These are phyloP conservation scores for Thomomys bottae DNA, from an alignment of 2,113 vertebrate species.

Conservation along the genomic window DNA sequence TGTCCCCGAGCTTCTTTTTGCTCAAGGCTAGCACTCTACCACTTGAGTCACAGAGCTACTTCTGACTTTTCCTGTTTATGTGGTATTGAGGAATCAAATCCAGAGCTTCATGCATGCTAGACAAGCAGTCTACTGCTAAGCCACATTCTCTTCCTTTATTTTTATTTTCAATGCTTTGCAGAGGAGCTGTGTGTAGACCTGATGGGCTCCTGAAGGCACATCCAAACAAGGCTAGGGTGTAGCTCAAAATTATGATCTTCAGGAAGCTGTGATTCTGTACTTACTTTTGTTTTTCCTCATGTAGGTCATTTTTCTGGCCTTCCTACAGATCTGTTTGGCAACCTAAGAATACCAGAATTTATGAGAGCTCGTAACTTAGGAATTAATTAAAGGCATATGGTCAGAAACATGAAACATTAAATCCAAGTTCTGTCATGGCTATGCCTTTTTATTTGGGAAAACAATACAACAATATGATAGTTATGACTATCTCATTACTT, in stretches of 20 bases:
- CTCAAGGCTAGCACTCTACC: no score
- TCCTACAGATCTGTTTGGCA: neutral
- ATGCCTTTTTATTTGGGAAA: conserved; percentile 76
- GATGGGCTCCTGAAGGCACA: neutral
- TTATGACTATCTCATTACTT: conserved; percentile 72
- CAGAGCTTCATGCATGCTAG: no score
- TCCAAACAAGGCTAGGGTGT: neutral
- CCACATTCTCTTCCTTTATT: no score
- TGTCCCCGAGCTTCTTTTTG: no score
- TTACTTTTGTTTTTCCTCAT: conserved; percentile 9
- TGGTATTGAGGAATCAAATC: no score
- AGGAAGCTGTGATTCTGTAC: neutral
- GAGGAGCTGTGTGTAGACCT: neutral
- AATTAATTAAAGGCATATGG: conserved; percentile 73
- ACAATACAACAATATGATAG: conserved; percentile 80
- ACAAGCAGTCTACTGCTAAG: no score
- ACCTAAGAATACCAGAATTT: conserved; percentile 47
- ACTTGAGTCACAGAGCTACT: no score
- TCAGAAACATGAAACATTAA: conserved; percentile 70
- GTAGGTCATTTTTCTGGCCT: conserved; percentile 17
- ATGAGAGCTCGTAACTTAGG: conserved; percentile 66
- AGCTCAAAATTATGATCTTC: neutral
- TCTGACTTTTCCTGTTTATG: no score
- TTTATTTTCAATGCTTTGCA: neutral
- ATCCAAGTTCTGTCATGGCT: conserved; percentile 63